These are phyloP conservation scores for Forbesichthys agassizii DNA, from an alignment of 2,113 vertebrate genomes.

Conservation along the genomic window DNA sequence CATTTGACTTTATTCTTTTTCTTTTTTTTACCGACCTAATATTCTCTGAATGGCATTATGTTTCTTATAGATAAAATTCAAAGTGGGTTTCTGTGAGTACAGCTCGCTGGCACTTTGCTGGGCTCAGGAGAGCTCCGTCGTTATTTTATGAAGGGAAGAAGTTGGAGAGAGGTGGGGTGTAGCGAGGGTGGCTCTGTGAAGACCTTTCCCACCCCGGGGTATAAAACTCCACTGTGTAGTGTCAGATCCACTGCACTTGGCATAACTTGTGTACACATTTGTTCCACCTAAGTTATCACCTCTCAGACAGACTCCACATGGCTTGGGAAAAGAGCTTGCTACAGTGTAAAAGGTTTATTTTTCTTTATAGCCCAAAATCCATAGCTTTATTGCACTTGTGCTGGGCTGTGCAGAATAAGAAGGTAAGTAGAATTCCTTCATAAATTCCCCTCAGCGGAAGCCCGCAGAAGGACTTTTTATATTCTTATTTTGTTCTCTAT, in stretches of 20 bases:
- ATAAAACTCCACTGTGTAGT: slow-evolving; percentile 34
- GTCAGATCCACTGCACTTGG: slow-evolving; percentile 34
- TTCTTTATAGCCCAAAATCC: slow-evolving; percentile 53
- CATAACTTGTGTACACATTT: background rate
- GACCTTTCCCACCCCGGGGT: slow-evolving; percentile 38
- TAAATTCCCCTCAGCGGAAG: slow-evolving; percentile 36
- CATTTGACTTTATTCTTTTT: too few species aligned
- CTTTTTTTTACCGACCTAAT: slow-evolving; percentile 7
- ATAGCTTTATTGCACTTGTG: slow-evolving; percentile 53
- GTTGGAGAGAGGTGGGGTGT: slow-evolving; percentile 13
- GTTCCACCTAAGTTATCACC: slow-evolving; percentile 55
- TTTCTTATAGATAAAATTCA: background rate
- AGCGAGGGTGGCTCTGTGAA: slow-evolving; percentile 36
- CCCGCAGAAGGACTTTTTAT: slow-evolving; percentile 29
- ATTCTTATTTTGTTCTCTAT: slow-evolving; percentile 41
- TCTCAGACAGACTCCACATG: slow-evolving; percentile 47
- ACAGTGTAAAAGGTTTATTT: slow-evolving; percentile 40
- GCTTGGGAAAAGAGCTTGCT: slow-evolving; percentile 48
- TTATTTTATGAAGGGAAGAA: slow-evolving; percentile 46
- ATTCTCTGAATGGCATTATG: slow-evolving; percentile 8
- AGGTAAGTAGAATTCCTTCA: slow-evolving; percentile 36
- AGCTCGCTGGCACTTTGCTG: background rate
- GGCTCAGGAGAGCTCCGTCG: slow-evolving; percentile 29
- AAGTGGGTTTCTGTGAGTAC: slow-evolving; percentile 1
- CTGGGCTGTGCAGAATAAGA: slow-evolving; percentile 52